Conservation (phyloP, 2,888 invertebrate species). For the Cancer borealis region DNA sequence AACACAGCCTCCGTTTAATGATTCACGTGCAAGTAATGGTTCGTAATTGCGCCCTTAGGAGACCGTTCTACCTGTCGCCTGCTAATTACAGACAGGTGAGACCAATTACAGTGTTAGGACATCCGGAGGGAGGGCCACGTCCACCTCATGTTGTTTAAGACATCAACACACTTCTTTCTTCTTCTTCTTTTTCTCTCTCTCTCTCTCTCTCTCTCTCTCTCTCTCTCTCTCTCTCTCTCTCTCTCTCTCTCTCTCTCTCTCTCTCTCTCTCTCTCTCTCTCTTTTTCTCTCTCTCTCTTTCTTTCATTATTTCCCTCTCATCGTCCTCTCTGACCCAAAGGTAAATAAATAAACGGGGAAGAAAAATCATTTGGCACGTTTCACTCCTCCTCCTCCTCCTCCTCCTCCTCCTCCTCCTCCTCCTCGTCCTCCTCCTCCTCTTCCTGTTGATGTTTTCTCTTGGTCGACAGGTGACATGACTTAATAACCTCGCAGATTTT, state of each 20-base stretch:
- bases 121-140: not conserved
- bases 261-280: no score
- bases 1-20: not conserved
- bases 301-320: no score
- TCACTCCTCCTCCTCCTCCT: no score
- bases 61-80: not conserved
- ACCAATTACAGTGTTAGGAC: not conserved
- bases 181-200: not conserved
- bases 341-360: no score
- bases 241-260: not conserved
- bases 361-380: no score
- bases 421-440: not conserved
- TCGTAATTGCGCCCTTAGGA: not conserved
- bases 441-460: not conserved
- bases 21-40: constrained; percentile 1
- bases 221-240: not conserved
- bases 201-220: no score
- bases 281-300: no score
- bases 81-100: constrained; percentile 1
- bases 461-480: constrained; percentile 8
- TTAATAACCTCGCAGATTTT: not conserved
- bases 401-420: constrained; percentile 10
- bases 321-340: no score
- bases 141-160: not conserved
- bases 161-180: not conserved